Base-by-base conservation (phyloP, 2,888 invertebrate genomes). In the Erebia aethiops region DNA sequence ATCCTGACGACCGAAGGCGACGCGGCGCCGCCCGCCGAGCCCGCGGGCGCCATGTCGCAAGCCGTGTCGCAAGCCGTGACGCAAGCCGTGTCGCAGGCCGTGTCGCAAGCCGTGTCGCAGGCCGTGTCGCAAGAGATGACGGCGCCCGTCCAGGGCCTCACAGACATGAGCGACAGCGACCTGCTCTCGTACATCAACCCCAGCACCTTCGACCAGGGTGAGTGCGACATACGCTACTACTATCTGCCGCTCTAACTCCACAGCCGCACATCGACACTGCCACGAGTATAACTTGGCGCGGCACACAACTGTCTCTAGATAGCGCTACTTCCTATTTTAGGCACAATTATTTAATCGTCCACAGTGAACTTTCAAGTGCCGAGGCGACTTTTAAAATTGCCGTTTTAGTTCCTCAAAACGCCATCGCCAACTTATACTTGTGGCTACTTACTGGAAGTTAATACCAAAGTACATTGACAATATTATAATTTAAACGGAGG, bases 111-210 rank as follows among this genome's bases (percentile, higher is more conserved):
- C 41, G 94, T 94, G 68, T 90, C 90, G 74, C 91, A 92, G 77
- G 92, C 91, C 74, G 93, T 93, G 63, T 85, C 88, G 73, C 92
- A 93, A 78, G 94, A 94, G 82, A 94, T 95, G 87, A 86, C 90
- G 77, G 94, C 95, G 95, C 89, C 96, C 94, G 93, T 92, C 67
- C 96, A 96, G 83, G 95, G 96, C 62, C 94, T 98, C 78, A 96
- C 97, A 11, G 95, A 96, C 80, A 97, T 98, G 96, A 97, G 97
- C 75, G 98, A 98, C 87, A 96, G 96, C 88, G 98, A 98, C 90
- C 94, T 98, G 78, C 95, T 98, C 79, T 97, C 96, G 86, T 97
- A 97, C 90, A 98, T 98, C 79, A 97, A 98, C 93, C 97, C 98
- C 66, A 97, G 96, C 94, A 97, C 97, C 87, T 98, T 98, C 87